Evolutionary conservation across 1,140 invertebrate genomes (phyloP).

Genomic region (Dinoponera quadriceps): DNA sequence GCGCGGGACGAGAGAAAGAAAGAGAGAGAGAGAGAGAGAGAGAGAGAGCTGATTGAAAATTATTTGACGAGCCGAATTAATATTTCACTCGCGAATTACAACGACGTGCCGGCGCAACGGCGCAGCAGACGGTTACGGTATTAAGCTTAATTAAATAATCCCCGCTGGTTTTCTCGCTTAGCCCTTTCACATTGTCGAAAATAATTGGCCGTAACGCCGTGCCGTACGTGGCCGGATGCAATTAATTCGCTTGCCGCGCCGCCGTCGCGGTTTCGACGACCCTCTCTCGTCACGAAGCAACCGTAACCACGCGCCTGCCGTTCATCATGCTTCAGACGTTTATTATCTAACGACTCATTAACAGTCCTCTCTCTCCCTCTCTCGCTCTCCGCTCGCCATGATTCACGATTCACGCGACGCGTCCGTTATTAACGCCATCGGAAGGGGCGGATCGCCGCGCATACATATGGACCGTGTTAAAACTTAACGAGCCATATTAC

Average conservation of each 20-base stretch:
- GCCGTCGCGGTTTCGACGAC: background rate
- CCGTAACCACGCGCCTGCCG: background rate
- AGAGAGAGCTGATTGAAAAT: slow-evolving; percentile 24
- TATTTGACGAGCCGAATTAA: background rate
- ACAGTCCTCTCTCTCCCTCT: background rate
- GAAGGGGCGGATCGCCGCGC: slow-evolving; percentile 4
- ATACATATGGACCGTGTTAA: slow-evolving; percentile 41
- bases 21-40: too few species aligned
- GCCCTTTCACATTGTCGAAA: background rate
- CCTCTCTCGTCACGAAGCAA: background rate
- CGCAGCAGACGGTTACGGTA: too few species aligned
- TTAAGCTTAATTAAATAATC: slow-evolving; percentile 12
- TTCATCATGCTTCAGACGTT: slow-evolving; percentile 43
- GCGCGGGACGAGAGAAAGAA: too few species aligned
- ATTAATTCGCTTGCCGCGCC: slow-evolving; percentile 12
- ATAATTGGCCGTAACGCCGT: background rate
- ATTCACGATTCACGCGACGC: slow-evolving; percentile 23
- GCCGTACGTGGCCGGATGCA: slow-evolving; percentile 8
- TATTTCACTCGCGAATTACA: background rate
- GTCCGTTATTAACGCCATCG: slow-evolving; percentile 34
- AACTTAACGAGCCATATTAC: slow-evolving; percentile 42
- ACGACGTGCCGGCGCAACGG: background rate
- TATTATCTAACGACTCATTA: slow-evolving; percentile 56
- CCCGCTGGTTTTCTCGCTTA: background rate
- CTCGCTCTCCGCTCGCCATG: background rate